Percentiles rank a stretch among this genome's conserved stretches.
Conservation (phyloP, 2,797 vertebrate genomes). For the Garrulus glandarius region DNA sequence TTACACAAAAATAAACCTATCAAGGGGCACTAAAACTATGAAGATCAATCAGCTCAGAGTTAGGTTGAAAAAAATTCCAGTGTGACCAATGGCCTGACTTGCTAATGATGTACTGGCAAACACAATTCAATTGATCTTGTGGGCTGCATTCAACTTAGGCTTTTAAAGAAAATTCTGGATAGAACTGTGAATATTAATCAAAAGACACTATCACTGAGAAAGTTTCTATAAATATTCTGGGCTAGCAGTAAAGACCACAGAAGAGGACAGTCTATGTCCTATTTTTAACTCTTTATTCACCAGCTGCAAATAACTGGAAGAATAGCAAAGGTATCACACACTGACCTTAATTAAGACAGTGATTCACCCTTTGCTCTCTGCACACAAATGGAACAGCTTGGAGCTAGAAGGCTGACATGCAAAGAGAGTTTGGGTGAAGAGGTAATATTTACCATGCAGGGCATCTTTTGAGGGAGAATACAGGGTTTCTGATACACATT, state of each 20-base stretch:
- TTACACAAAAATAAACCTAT: background rate
- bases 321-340: background rate
- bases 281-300: conserved; percentile 30
- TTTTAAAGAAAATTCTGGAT: background rate
- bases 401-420: background rate
- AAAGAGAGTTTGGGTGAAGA: background rate
- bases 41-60: background rate
- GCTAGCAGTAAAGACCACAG: background rate
- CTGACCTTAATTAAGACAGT: background rate
- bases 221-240: background rate
- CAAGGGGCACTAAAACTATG: background rate
- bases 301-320: background rate
- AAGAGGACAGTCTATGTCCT: background rate
- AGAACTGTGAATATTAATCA: background rate
- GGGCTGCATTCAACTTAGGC: background rate
- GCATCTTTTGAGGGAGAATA: background rate
- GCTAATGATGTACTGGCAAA: background rate
- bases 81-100: background rate
- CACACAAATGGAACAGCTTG: background rate
- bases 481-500: background rate
- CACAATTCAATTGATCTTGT: background rate
- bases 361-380: conserved; percentile 12
- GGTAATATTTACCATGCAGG: background rate
- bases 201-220: background rate
- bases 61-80: background rate